A percentile compares a stretch with the other conserved stretches of the same genome.
Evolutionary conservation across 2,888 invertebrate genomes (phyloP).

Genomic region (Empis stercorea): DNA sequence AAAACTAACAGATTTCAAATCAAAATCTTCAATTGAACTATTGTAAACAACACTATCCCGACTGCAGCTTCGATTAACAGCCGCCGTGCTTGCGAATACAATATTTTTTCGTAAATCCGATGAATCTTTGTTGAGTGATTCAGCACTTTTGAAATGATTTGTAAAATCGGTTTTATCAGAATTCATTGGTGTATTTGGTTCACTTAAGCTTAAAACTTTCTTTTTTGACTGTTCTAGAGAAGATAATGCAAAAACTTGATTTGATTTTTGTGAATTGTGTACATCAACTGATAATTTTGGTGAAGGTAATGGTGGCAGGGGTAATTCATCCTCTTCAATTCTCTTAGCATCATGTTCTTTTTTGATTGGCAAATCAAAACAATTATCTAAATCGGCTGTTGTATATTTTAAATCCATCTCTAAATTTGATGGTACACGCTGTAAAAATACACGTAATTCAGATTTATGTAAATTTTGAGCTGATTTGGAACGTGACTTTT

Average conservation of each 20-base stretch:
- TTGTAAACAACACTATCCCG: constrained; percentile 24
- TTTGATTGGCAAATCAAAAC: constrained; percentile 19
- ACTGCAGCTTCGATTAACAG: constrained; percentile 17
- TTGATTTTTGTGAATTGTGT: not conserved
- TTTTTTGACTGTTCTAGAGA: constrained; percentile 10
- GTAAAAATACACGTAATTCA: constrained; percentile 28
- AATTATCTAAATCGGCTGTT: constrained; percentile 18
- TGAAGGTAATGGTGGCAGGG: not conserved
- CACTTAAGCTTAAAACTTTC: constrained; percentile 19
- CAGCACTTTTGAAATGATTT: constrained; percentile 26
- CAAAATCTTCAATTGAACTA: constrained; percentile 27
- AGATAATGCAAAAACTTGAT: not conserved
- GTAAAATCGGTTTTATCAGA: constrained; percentile 18
- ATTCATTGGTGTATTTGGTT: constrained; percentile 22
- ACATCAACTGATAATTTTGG: not conserved
- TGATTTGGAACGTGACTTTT: constrained; percentile 25
- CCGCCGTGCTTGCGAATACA: constrained; percentile 19
- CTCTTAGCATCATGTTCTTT: not conserved
- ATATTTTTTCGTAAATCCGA: constrained; percentile 11
- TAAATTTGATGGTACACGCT: constrained; percentile 28
- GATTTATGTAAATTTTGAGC: constrained; percentile 30
- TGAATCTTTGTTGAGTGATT: constrained; percentile 19
- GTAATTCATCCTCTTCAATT: not conserved
- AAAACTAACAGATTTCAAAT: constrained; percentile 34
- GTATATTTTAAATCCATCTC: constrained; percentile 21